These are phyloP conservation scores for Epinephelus coioides DNA, from an alignment of 2,797 vertebrate genomes.

Conservation along the genomic window DNA sequence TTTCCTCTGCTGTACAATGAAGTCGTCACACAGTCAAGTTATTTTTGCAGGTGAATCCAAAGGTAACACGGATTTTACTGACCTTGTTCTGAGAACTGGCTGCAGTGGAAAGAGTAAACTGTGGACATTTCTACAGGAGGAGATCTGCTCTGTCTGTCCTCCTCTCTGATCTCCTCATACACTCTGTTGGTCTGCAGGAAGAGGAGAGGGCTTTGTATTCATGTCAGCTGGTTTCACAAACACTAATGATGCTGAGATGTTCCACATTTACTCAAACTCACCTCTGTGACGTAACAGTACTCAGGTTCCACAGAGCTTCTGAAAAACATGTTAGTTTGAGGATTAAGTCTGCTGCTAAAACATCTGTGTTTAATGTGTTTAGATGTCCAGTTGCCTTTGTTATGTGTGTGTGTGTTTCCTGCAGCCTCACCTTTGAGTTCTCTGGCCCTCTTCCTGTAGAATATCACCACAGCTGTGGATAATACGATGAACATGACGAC, in stretches of 20 bases:
- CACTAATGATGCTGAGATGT: background rate
- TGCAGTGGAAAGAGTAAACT: no score
- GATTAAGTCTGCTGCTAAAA: no score
- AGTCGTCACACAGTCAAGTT: no score
- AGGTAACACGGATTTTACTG: no score
- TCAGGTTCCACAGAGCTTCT: background rate
- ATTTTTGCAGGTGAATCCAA: no score
- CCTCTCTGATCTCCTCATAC: constrained; percentile 3
- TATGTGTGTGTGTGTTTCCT: background rate
- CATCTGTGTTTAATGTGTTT: no score
- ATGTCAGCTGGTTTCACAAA: background rate
- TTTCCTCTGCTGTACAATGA: no score
- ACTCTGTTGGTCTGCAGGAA: background rate
- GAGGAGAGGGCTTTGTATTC: background rate
- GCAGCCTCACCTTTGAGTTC: constrained; percentile 30
- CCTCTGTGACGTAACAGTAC: accelerated
- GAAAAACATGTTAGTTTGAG: constrained; percentile 11
- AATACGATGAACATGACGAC: background rate
- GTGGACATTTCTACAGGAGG: constrained; percentile 1
- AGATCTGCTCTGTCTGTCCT: background rate
- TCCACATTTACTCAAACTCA: constrained; percentile 10
- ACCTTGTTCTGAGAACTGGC: no score
- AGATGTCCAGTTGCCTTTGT: no score
- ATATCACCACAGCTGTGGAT: constrained; percentile 6
- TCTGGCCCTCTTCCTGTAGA: constrained; percentile 10